Base-by-base conservation (phyloP, 2,797 vertebrate genomes). In the Myripristis jacobus region DNA sequence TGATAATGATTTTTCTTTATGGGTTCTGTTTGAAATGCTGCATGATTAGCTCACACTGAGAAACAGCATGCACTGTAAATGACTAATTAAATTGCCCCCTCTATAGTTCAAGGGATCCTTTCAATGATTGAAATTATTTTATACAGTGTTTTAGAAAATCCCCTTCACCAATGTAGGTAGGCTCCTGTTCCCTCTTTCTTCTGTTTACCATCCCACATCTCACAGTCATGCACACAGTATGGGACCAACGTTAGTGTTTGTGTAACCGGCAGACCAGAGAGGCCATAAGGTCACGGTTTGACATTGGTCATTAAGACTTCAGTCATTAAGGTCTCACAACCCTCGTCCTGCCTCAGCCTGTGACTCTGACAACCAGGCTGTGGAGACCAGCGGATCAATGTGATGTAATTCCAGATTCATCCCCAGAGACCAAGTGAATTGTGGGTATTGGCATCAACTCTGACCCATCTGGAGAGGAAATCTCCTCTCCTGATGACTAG, bases 371-470 rank as follows among this genome's bases (percentile, higher is more conserved):
- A 69, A 24, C 3, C 16, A 73, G 31, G 70, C 60, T 60, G 65
- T 27, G 27, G 75, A 59, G 80, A 83, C 15, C 76, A 66, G 44
- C 62, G 68, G 83, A 93, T 92, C 88, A 78, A 89, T 90, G 78
- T 73, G 80, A 84, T 79, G 80, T 87, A 67, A 72, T 82, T 51
- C 22, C 2, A 43, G 55, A 78, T 69, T 76, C 67, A 53, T 84
- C 83, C 84, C 66, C 18, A 1, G 82, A 78, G 80, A 70, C 19
- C 31, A 4, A 18, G 47, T 75, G 73, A 88, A 62, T 43, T 73
- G 68, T 79, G 67, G 75, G 64, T 76, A 70, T 59, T 66, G 72
- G 59, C 21, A 57, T 81, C 77, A 77, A 81, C 74, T 77, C 57
- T 87, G 82, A 91, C 83, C 86, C 73, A 8, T 66, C 58, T 70